Conservation (phyloP, 1,140 invertebrate species). For the Drosophila fuyamai region DNA sequence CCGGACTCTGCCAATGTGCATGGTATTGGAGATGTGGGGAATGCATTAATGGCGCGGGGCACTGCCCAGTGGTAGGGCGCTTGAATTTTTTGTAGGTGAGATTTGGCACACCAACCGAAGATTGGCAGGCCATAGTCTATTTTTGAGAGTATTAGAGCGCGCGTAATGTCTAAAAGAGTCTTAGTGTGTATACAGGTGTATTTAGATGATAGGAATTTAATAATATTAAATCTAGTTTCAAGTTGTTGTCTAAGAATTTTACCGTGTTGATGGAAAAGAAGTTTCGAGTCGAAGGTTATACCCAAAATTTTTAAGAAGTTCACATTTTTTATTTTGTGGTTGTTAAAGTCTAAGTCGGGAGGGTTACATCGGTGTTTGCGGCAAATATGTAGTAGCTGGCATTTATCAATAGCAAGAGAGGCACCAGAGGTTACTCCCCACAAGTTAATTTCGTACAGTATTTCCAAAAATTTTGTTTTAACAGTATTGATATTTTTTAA, state of each 20-base stretch:
- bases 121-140: conserved; percentile 4
- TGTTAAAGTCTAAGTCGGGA: no score
- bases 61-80: conserved; percentile 1
- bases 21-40: conserved; percentile 7
- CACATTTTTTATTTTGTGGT: no score
- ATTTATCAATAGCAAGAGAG: no score
- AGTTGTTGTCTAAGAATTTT: conserved; percentile 10
- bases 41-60: neutral
- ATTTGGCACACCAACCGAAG: conserved; percentile 4
- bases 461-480: neutral
- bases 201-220: conserved; percentile 10
- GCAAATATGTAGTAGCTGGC: no score
- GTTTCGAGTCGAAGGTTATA: conserved; percentile 2
- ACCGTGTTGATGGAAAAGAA: conserved; percentile 3
- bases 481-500: neutral
- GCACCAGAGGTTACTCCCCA: neutral
- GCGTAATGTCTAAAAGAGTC: neutral
- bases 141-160: neutral
- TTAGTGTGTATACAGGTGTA: neutral
- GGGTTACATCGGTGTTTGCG: no score
- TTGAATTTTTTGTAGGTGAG: conserved; percentile 4
- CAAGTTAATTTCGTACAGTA: neutral
- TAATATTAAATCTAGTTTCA: conserved; percentile 17
- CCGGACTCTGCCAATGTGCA: conserved; percentile 4
- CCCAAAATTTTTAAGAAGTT: no score